These are phyloP conservation scores for Chrysoperla carnea DNA, from an alignment of 1,140 invertebrate species.

Conservation along the genomic window DNA sequence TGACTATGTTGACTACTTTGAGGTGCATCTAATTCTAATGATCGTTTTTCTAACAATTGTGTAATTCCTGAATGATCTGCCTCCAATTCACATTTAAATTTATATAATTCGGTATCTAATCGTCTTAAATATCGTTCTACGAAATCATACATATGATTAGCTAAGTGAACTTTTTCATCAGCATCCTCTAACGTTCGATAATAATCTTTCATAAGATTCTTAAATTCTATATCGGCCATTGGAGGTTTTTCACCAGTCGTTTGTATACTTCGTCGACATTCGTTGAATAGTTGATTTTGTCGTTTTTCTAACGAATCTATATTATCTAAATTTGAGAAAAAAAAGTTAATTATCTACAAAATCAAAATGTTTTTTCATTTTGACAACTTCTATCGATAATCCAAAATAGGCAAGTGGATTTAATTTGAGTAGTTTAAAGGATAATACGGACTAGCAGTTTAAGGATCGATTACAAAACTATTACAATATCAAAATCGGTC, in stretches of 20 bases:
- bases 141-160: constrained; percentile 87
- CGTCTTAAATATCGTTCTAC: constrained; percentile 84
- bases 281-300: constrained; percentile 73
- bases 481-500: too few species aligned
- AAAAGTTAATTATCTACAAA: constrained; percentile 3
- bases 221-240: constrained; percentile 66
- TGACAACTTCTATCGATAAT: too few species aligned
- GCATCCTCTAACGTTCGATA: constrained; percentile 86
- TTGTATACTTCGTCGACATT: constrained; percentile 43
- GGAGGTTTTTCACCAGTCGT: constrained; percentile 42
- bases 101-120: constrained; percentile 85
- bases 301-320: constrained; percentile 85
- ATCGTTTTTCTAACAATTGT: constrained; percentile 86
- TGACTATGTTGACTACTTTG: constrained; percentile 17
- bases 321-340: constrained; percentile 44
- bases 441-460: too few species aligned
- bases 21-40: constrained; percentile 57
- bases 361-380: too few species aligned
- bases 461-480: too few species aligned
- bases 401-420: too few species aligned
- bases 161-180: constrained; percentile 70
- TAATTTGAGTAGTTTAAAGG: too few species aligned
- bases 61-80: constrained; percentile 97
- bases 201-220: constrained; percentile 75
- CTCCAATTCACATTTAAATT: constrained; percentile 97